Percentiles rank a stretch among this genome's conserved stretches.
Conservation (phyloP, 2,888 invertebrate species). For the Escarpia spicata region DNA sequence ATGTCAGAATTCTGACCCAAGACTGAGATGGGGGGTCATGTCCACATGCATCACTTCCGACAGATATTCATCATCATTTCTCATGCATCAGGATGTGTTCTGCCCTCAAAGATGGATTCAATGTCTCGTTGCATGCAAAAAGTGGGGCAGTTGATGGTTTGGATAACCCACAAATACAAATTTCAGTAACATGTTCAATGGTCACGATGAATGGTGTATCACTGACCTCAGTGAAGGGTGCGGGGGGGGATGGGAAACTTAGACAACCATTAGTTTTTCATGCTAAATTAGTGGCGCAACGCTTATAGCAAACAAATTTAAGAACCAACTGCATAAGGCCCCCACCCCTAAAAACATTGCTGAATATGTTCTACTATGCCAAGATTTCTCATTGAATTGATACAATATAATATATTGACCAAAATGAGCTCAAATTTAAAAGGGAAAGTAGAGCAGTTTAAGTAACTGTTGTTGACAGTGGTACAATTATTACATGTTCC, state of each 20-base stretch:
- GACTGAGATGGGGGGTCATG: not conserved
- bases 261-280: no score
- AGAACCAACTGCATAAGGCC: no score
- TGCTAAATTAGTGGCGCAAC: no score
- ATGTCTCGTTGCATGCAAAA: not conserved
- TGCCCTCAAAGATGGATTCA: not conserved
- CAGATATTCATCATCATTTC: not conserved
- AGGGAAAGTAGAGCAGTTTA: not conserved
- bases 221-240: not conserved
- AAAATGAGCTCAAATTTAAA: no score
- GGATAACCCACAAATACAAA: not conserved
- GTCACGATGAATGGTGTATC: not conserved
- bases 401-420: not conserved
- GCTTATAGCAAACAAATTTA: no score
- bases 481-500: not conserved
- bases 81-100: not conserved
- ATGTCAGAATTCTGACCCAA: slow-evolving; percentile 12
- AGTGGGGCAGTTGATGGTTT: not conserved
- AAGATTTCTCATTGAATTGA: not conserved
- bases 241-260: no score
- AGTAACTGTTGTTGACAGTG: not conserved
- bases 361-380: no score
- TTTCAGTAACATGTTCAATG: not conserved
- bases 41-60: not conserved
- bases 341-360: no score